Base-by-base conservation (phyloP, 2,113 vertebrate genomes). In the Glaucomys volans region DNA sequence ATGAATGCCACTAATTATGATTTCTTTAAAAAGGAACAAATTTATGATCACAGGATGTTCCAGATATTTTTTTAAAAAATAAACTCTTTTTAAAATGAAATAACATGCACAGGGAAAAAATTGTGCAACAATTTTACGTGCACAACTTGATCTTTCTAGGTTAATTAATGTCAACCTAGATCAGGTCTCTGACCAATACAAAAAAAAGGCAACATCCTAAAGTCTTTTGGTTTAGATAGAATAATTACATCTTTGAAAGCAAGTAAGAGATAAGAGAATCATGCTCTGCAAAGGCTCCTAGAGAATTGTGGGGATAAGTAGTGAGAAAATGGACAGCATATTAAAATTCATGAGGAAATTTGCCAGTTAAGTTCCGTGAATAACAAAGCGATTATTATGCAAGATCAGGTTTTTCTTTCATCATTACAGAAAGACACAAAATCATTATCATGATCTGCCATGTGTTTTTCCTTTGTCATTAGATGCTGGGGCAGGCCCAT, bases 281-380 rank as follows among this genome's bases (percentile, higher is more conserved):
- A 97, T 96, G 18, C 74, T 76, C 95, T 91, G 40, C 4, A 91
- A 98, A 98, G 91, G 77, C 83, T 97, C 62, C 97, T 92, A 96
- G 91, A 90, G 97, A 98, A 97, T 96, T 89, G 96, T 44, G 69
- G 59, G 96, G 91, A 94, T 97, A 98, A 98, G 96, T 50, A 72
- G 92, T n/a, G 95, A 96, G 98, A 98, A 98, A 98, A 98, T 96
- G 97, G 96, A 94, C 95, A 91, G 84, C 24, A 22, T 96, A 98
- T 98, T 98, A 98, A 98, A 98, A 98, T 98, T 98, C 97, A 98
- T 98, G 98, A 98, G 98, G 95, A 96, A 96, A 92, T 57, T 20
- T 75, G 89, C 71, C 71, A 7, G 94, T 97, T 94, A 97, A 98
- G 93, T 91, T 95, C 95, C 92, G 75, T 94, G 98, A 98, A 98